A percentile compares a stretch with the other conserved stretches of the same genome.
Conservation (phyloP, 2,797 vertebrate genomes). For the Tenualosa ilisha region DNA sequence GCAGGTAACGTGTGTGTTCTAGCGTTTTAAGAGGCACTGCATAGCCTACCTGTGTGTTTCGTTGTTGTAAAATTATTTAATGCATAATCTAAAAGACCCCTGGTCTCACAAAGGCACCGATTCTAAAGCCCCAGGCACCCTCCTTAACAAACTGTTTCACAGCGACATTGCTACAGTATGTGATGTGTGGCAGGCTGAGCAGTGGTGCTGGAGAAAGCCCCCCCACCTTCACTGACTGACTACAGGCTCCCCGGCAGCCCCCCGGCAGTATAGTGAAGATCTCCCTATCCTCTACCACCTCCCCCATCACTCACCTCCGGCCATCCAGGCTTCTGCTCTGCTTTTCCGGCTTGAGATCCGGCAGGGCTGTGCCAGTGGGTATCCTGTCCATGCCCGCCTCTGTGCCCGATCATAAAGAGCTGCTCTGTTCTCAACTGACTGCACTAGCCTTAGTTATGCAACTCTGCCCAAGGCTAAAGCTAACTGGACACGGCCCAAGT, state of each 20-base stretch:
- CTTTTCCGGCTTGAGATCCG: neutral
- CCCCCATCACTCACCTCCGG: neutral
- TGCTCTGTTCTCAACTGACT: neutral
- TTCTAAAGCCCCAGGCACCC: neutral
- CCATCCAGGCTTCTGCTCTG: neutral
- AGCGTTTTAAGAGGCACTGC: too few relatives aligned
- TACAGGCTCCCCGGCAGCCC: too few relatives aligned
- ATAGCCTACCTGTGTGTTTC: too few relatives aligned
- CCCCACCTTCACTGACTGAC: too few relatives aligned
- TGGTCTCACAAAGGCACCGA: neutral
- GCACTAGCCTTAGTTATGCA: neutral
- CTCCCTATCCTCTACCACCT: neutral
- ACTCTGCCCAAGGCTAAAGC: neutral
- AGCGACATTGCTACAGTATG: too few relatives aligned
- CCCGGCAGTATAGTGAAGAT: too few relatives aligned
- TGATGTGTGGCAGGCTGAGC: too few relatives aligned
- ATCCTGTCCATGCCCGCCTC: neutral
- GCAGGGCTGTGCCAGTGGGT: neutral
- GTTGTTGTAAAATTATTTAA: too few relatives aligned
- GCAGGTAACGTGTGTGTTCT: too few relatives aligned
- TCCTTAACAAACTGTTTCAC: neutral
- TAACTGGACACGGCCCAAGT: neutral
- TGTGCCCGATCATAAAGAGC: neutral
- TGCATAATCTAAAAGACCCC: too few relatives aligned
- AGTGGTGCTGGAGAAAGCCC: too few relatives aligned